Evolutionary conservation across 2,113 vertebrate genomes (phyloP), one percentile per base, ranked within the genome.

Genomic region (Struthio camelus): DNA sequence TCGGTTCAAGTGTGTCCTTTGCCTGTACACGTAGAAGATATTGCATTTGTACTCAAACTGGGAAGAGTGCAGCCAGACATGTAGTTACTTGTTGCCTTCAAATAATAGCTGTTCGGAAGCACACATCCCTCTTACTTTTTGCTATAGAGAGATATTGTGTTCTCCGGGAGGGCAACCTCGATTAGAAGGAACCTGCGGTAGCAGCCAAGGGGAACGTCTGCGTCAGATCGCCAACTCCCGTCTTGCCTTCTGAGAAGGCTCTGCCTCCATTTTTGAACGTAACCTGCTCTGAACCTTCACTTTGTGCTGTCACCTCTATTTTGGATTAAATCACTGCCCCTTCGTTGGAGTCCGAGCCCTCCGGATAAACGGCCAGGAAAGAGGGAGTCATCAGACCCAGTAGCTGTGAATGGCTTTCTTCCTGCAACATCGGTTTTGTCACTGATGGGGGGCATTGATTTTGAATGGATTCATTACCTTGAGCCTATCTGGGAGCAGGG

Each of bases 371-470:
- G 6, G 50, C 75, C 78, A 65, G 80, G 80, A 56, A 91, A 11
- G 56, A 71, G 46, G 84, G 73, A 84, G 80, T 91, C 81, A 71
- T 81, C 89, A 87, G 79, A 96, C 71, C 71, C 72, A 93, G 92
- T 11, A 78, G 85, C 76, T 46, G 67, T 5, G 22, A 23, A 17
- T 94, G 94, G 90, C 92, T 90, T 66, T 83, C 90, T 84, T 85
- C 79, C 73, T 72, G 66, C 56, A 93, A 94, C 92, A 94, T 83
- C 80, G 83, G 78, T 92, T 93, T 71, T 80, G 77, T n/a, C 59
- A 69, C 83, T 96, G 82, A 91, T 44, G 62, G 71, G n/a, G 81
- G 70, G 80, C 93, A 96, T 87, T 82, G 95, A 96, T 96, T 96
- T 96, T 84, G 93, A 92, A 89, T 44, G 36, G 72, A 92, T 81